phyloP scores from a whole-genome alignment of 2,888 invertebrate species.

The Unio delphinus region DNA sequence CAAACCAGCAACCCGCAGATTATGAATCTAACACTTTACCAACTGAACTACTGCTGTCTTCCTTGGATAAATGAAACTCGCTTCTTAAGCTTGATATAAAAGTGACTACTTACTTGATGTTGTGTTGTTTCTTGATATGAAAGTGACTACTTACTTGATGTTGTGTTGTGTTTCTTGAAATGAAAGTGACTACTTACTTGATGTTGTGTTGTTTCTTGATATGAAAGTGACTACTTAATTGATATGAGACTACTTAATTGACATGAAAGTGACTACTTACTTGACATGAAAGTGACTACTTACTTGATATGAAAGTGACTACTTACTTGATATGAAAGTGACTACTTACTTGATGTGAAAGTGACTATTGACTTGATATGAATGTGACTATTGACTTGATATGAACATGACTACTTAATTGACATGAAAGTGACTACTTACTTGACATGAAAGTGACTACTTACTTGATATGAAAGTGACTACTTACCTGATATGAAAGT shows the following conservation, averaged over 20 bases:
- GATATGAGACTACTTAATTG: slow-evolving; percentile 36
- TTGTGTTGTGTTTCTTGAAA: slow-evolving; percentile 50
- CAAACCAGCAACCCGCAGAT: too few species aligned
- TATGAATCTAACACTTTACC: too few species aligned
- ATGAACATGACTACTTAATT: slow-evolving; percentile 28
- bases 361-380: slow-evolving; percentile 33
- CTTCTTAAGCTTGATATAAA: too few species aligned
- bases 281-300: slow-evolving; percentile 16
- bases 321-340: slow-evolving; percentile 34
- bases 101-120: slow-evolving; percentile 39
- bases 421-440: slow-evolving; percentile 22
- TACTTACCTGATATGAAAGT: slow-evolving; percentile 32
- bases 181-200: slow-evolving; percentile 32
- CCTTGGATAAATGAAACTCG: too few species aligned
- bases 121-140: slow-evolving; percentile 32
- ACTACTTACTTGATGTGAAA: slow-evolving; percentile 39
- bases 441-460: slow-evolving; percentile 31
- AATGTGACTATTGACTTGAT: slow-evolving; percentile 33
- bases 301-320: slow-evolving; percentile 30
- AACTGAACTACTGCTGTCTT: too few species aligned
- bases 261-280: slow-evolving; percentile 25
- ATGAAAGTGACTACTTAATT: slow-evolving; percentile 27
- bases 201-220: slow-evolving; percentile 39
- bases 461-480: slow-evolving; percentile 30
- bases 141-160: slow-evolving; percentile 38